These are phyloP conservation scores for Steinernema khuongi DNA, from an alignment of 1,140 invertebrate species.

Conservation along the genomic window DNA sequence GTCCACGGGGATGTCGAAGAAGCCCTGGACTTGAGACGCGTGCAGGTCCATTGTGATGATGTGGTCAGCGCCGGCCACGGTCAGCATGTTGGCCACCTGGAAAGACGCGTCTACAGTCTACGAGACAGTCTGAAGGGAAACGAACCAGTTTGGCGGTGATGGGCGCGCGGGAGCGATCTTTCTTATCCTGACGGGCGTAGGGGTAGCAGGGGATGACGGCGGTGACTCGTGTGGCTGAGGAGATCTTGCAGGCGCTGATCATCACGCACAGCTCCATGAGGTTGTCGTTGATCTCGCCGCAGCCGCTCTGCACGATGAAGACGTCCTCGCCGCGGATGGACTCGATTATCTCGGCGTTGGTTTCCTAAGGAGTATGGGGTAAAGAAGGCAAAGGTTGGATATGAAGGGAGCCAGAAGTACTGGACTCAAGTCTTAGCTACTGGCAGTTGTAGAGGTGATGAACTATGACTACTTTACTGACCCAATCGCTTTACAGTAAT, in stretches of 20 bases:
- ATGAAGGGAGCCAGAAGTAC: too few relatives aligned
- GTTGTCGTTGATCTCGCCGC: slow-evolving; percentile 96
- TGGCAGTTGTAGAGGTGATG: too few relatives aligned
- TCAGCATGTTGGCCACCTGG: slow-evolving; percentile 83
- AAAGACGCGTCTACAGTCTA: background rate
- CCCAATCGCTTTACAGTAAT: too few relatives aligned
- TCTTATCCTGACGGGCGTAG: slow-evolving; percentile 97
- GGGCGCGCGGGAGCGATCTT: slow-evolving; percentile 96
- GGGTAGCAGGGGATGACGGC: slow-evolving; percentile 97
- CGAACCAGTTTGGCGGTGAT: slow-evolving; percentile 91
- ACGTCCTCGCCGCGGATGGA: slow-evolving; percentile 98
- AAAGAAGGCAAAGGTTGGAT: too few relatives aligned
- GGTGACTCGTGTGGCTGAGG: slow-evolving; percentile 89
- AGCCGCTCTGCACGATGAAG: slow-evolving; percentile 94
- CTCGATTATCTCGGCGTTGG: slow-evolving; percentile 94
- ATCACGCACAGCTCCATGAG: slow-evolving; percentile 98
- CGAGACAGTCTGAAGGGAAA: background rate
- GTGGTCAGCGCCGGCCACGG: slow-evolving; percentile 93
- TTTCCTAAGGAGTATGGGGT: too few relatives aligned
- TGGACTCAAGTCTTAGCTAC: too few relatives aligned
- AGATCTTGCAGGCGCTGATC: slow-evolving; percentile 99
- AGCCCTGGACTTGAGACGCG: slow-evolving; percentile 94
- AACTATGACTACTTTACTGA: too few relatives aligned
- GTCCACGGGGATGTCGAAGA: slow-evolving; percentile 98
- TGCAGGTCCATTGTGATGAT: slow-evolving; percentile 99